phyloP scores from a whole-genome alignment of 2,113 vertebrate species.

The Pterocles gutturalis region DNA sequence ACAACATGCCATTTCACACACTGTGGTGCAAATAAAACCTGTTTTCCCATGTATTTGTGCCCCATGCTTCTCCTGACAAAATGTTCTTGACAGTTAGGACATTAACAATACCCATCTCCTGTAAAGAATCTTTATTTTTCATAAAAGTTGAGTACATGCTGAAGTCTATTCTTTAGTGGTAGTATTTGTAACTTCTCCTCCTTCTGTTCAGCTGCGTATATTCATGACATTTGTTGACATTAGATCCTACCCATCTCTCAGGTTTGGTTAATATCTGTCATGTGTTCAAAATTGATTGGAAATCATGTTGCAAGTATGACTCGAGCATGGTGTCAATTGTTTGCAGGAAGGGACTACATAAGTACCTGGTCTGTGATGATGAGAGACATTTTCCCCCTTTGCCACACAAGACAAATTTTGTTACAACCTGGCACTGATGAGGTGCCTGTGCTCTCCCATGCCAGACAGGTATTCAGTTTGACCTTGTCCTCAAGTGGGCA shows the following conservation, averaged over 20 bases:
- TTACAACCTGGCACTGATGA: neutral
- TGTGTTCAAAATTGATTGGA: neutral
- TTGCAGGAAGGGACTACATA: neutral
- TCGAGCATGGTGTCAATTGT: neutral
- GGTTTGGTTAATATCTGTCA: neutral
- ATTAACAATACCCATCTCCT: neutral
- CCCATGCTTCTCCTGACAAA: neutral
- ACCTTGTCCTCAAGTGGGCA: neutral
- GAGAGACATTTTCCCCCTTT: neutral
- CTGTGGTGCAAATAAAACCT: neutral
- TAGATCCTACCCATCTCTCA: neutral
- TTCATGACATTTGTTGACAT: neutral
- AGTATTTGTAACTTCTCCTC: neutral
- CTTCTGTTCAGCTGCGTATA: neutral
- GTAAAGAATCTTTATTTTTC: neutral
- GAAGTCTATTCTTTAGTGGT: neutral
- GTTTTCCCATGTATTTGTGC: neutral
- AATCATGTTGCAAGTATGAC: neutral
- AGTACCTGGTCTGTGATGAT: neutral
- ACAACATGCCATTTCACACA: fast-evolving
- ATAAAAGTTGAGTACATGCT: neutral
- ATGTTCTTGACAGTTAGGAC: neutral
- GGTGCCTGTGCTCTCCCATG: neutral
- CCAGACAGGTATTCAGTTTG: neutral
- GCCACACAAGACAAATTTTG: neutral